Conservation (phyloP, 2,888 invertebrate genomes). For the Urechis unicinctus region DNA sequence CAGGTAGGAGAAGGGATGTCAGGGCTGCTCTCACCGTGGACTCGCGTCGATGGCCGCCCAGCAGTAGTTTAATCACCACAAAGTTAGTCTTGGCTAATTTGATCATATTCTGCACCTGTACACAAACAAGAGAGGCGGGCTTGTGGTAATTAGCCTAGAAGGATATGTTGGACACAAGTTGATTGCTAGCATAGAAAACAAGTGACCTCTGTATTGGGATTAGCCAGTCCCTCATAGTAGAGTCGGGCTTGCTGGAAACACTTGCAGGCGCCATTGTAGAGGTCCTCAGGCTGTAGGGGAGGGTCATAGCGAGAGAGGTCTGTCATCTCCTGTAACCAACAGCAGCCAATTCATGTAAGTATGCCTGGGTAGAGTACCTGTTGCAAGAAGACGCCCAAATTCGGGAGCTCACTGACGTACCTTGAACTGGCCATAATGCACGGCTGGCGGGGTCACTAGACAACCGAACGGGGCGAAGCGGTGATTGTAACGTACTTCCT, state of each 20-base stretch:
- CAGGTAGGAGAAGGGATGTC: too few relatives aligned
- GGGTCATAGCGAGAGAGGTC: constrained; percentile 42
- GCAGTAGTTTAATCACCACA: constrained; percentile 84
- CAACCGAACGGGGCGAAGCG: constrained; percentile 84
- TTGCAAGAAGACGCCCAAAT: background rate
- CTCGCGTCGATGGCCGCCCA: constrained; percentile 86
- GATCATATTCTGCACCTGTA: constrained; percentile 57
- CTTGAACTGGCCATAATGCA: constrained; percentile 64
- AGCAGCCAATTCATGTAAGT: background rate
- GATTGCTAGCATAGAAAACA: too few relatives aligned
- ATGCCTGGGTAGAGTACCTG: background rate
- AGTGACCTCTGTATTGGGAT: constrained; percentile 52
- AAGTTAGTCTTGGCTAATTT: constrained; percentile 93
- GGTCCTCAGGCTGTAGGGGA: constrained; percentile 9
- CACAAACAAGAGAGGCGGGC: constrained; percentile 13
- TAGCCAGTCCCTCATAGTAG: constrained; percentile 74
- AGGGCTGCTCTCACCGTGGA: too few relatives aligned
- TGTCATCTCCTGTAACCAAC: constrained; percentile 71
- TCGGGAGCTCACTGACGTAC: too few relatives aligned
- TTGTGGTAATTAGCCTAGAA: too few relatives aligned
- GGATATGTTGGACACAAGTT: too few relatives aligned
- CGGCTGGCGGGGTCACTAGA: constrained; percentile 80
- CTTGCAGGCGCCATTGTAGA: constrained; percentile 76
- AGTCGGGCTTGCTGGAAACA: constrained; percentile 87
- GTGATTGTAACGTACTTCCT: constrained; percentile 89